Conservation (phyloP, 2,113 vertebrate genomes). For the Sporophila hypoxantha region DNA sequence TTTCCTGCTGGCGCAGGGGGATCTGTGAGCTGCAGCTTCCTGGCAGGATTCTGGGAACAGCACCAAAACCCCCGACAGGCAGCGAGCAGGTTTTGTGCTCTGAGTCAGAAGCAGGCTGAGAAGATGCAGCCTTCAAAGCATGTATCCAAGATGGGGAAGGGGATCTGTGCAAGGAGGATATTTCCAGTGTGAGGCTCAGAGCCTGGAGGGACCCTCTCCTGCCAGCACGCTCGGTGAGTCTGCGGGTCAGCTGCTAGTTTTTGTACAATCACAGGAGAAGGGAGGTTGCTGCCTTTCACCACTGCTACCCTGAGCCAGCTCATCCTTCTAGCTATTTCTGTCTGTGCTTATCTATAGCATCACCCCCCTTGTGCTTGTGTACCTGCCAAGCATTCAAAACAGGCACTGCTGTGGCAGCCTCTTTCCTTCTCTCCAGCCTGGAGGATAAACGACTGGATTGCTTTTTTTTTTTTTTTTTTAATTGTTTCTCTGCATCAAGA, state of each 20-base stretch:
- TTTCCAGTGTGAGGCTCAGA: background rate
- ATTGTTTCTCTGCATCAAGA: background rate
- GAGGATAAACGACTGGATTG: conserved; percentile 13
- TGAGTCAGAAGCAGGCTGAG: conserved; percentile 34
- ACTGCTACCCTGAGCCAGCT: background rate
- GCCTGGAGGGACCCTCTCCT: background rate
- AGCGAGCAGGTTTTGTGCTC: background rate
- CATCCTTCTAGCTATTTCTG: conserved; percentile 52
- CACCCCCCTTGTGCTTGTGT: conserved; percentile 17
- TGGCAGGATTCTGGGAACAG: conserved; percentile 29
- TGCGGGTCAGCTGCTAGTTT: background rate
- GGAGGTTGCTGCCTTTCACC: background rate
- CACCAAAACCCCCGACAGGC: background rate
- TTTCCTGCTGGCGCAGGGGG: background rate
- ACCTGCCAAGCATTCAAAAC: conserved; percentile 49
- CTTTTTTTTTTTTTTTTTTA: background rate
- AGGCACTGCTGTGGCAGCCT: conserved; percentile 14
- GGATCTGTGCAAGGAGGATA: background rate
- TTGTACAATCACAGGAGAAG: background rate
- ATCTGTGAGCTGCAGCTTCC: background rate
- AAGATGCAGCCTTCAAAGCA: conserved; percentile 8
- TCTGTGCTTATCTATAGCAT: conserved; percentile 36
- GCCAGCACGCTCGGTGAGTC: background rate
- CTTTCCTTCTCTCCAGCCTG: background rate
- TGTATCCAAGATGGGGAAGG: background rate